These are phyloP conservation scores for Danaus plexippus DNA, from an alignment of 1,140 invertebrate genomes.

Conservation along the genomic window DNA sequence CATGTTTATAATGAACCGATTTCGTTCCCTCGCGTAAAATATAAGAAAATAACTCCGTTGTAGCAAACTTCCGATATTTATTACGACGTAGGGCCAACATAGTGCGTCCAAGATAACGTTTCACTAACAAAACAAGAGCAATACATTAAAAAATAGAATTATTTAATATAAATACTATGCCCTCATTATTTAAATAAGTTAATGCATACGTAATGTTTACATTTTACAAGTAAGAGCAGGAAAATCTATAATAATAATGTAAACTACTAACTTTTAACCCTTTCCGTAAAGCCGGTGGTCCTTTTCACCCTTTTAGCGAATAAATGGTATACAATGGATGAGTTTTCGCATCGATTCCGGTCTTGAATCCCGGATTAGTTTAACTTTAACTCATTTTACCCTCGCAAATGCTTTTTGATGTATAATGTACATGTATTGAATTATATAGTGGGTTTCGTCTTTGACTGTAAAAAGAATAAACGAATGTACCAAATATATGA, in stretches of 20 bases:
- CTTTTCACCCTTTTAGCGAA: slow-evolving; percentile 33
- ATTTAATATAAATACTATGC: no score
- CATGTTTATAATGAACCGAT: slow-evolving; percentile 26
- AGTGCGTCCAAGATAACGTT: no score
- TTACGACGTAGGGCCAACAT: no score
- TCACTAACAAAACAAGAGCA: no score
- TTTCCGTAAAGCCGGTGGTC: slow-evolving; percentile 11
- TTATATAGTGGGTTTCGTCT: no score
- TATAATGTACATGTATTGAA: slow-evolving; percentile 1
- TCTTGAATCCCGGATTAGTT: slow-evolving; percentile 31
- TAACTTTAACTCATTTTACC: slow-evolving; percentile 27
- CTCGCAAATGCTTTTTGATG: slow-evolving; percentile 19
- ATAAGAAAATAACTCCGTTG: slow-evolving; percentile 18
- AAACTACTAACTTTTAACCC: slow-evolving; percentile 20
- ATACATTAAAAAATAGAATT: no score
- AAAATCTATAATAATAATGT: slow-evolving; percentile 13
- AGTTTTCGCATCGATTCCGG: slow-evolving; percentile 26
- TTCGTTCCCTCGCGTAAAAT: slow-evolving; percentile 24
- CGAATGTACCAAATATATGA: no score
- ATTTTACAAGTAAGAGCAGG: slow-evolving; percentile 6
- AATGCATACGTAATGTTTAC: not conserved
- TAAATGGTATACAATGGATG: slow-evolving; percentile 32
- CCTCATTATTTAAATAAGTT: no score
- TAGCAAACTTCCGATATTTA: slow-evolving; percentile 11
- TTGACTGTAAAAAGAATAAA: no score